These are phyloP conservation scores for Endomychus coccineus DNA, from an alignment of 2,888 invertebrate species.

Conservation along the genomic window DNA sequence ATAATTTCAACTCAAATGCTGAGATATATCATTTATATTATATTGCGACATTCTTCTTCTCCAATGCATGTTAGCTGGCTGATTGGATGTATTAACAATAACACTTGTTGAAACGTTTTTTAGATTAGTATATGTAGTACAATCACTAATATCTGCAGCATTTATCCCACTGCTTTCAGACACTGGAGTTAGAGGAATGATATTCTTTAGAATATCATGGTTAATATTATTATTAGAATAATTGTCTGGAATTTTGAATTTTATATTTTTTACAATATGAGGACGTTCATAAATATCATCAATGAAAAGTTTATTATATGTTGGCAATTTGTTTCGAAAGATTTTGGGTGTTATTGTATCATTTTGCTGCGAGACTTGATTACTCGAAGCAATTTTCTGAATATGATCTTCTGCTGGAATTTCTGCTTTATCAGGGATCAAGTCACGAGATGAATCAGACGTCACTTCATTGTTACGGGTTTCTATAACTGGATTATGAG, in stretches of 20 bases:
- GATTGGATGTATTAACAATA: conserved; percentile 30
- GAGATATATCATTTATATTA: no score
- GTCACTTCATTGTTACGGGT: no score
- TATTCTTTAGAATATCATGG: conserved; percentile 18
- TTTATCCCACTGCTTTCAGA: conserved; percentile 3
- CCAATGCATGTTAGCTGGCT: conserved; percentile 45
- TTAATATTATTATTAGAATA: conserved; percentile 34
- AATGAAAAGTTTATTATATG: no score
- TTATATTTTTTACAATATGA: conserved; percentile 39
- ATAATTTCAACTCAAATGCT: no score
- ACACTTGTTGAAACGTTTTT: conserved; percentile 30
- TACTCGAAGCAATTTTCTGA: no score
- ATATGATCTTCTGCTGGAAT: no score
- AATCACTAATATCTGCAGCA: conserved; percentile 18
- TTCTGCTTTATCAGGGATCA: no score
- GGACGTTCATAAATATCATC: conserved; percentile 13
- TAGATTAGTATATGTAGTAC: conserved; percentile 26
- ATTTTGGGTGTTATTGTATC: conserved; percentile 23
- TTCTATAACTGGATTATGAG: no score
- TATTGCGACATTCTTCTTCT: conserved; percentile 43
- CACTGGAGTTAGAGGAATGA: conserved; percentile 17
- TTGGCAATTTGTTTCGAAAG: no score
- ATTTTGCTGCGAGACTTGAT: no score
- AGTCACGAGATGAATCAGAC: no score
- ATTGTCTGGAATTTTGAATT: conserved; percentile 42